Conservation (phyloP, 1,140 invertebrate species). For the Leucophenga varia region DNA sequence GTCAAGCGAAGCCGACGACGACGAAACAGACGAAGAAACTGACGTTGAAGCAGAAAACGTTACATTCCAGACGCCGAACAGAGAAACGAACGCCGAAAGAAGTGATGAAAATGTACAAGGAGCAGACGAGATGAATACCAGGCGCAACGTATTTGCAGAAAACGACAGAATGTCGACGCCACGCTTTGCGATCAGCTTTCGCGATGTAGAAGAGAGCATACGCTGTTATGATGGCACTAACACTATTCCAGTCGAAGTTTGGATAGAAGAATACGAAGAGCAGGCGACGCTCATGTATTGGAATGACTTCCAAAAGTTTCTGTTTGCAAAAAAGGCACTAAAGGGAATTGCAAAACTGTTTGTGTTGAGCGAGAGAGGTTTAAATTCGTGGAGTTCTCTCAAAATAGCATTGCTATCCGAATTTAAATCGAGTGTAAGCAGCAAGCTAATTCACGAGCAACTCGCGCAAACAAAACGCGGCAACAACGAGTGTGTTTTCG, state of each 20-base stretch:
- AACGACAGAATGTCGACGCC: neutral
- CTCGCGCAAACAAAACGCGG: conserved; percentile 2
- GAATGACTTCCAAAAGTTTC: conserved; percentile 3
- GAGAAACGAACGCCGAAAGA: too few relatives aligned
- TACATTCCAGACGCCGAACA: neutral
- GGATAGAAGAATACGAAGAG: conserved; percentile 10
- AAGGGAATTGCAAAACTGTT: conserved; percentile 6
- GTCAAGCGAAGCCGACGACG: neutral
- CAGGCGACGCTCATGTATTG: conserved; percentile 2
- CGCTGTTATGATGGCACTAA: conserved; percentile 1
- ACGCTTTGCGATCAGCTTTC: conserved; percentile 9
- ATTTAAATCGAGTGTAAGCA: conserved; percentile 1
- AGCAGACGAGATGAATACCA: neutral
- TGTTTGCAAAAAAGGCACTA: conserved; percentile 3
- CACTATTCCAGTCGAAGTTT: conserved; percentile 6
- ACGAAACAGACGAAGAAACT: conserved; percentile 4
- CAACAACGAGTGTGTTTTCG: too few relatives aligned
- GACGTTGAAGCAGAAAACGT: neutral
- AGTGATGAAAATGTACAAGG: conserved; percentile 1
- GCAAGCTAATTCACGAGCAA: neutral
- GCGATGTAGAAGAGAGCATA: conserved; percentile 12
- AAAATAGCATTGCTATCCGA: conserved; percentile 1
- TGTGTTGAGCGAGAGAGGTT: conserved; percentile 3
- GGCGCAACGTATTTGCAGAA: neutral
- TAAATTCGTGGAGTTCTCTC: conserved; percentile 1